Conservation (phyloP, 2,113 vertebrate genomes). For the Deroptyus accipitrinus region DNA sequence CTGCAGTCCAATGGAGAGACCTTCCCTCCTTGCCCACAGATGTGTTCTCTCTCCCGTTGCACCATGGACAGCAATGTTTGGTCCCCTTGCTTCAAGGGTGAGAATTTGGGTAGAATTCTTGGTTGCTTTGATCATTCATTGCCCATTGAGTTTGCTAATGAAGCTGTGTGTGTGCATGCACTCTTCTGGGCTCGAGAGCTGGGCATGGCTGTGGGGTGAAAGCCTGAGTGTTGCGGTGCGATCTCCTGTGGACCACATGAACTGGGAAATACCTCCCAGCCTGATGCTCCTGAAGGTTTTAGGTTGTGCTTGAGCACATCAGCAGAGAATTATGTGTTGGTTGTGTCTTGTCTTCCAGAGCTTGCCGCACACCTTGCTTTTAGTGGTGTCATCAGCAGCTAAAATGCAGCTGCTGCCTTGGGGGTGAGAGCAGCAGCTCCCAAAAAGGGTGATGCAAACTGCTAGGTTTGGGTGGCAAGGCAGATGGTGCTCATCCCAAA, state of each 20-base stretch:
- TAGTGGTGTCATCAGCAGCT: not conserved
- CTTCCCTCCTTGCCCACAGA: not conserved
- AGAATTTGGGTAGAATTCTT: not conserved
- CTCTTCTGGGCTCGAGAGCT: not conserved
- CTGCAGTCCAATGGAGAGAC: not conserved
- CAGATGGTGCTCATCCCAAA: not conserved
- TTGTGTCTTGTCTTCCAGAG: not conserved
- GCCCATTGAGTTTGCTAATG: not conserved
- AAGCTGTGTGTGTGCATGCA: fast-evolving
- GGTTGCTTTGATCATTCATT: not conserved
- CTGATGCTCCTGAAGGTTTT: not conserved
- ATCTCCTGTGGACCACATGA: not conserved
- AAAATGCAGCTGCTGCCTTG: not conserved
- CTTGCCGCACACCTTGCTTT: not conserved
- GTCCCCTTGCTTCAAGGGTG: not conserved
- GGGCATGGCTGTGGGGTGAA: not conserved
- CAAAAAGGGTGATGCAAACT: not conserved
- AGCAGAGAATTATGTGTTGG: not conserved
- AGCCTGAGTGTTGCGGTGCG: too few relatives aligned
- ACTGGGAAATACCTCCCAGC: not conserved
- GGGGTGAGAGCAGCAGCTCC: not conserved
- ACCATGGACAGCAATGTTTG: fast-evolving
- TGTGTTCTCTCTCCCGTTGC: not conserved
- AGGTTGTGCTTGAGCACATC: not conserved
- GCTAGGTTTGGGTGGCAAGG: not conserved